These are phyloP conservation scores for Pristionchus entomophagus DNA, from an alignment of 2,888 invertebrate species.

Conservation along the genomic window DNA sequence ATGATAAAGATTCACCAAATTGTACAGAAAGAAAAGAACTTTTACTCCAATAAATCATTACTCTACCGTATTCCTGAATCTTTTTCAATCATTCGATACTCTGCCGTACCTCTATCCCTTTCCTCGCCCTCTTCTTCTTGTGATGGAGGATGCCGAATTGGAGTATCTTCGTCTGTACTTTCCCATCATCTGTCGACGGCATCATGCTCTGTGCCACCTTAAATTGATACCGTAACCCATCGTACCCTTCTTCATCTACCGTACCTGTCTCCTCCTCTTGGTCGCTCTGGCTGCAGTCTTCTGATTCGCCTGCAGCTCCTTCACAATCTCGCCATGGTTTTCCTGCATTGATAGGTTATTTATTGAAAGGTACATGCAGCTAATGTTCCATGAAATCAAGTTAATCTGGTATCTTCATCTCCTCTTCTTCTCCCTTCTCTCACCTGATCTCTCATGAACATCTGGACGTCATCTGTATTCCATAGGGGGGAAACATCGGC, in stretches of 20 bases:
- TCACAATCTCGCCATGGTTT: constrained; percentile 55
- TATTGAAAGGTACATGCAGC: too few relatives aligned
- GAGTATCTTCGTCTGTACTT: constrained; percentile 68
- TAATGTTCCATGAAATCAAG: too few relatives aligned
- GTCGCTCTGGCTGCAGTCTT: constrained; percentile 66
- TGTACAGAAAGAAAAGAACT: too few relatives aligned
- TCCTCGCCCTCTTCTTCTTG: constrained; percentile 50
- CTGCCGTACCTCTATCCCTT: constrained; percentile 17
- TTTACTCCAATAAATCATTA: too few relatives aligned
- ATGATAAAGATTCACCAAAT: background rate
- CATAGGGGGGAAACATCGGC: constrained; percentile 58
- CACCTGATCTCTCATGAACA: constrained; percentile 50
- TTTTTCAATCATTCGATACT: background rate
- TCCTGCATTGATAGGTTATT: constrained; percentile 48
- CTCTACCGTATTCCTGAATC: background rate
- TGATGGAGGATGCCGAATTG: constrained; percentile 71
- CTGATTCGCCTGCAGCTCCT: constrained; percentile 65
- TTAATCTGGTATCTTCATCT: too few relatives aligned
- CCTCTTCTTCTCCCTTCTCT: too few relatives aligned
- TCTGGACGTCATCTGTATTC: constrained; percentile 54
- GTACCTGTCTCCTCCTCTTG: constrained; percentile 56
- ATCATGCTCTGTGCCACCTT: constrained; percentile 58
- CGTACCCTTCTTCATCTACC: background rate
- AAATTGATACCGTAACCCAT: background rate
- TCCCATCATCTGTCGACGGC: constrained; percentile 50